Evolutionary conservation across 2,113 vertebrate species (phyloP).

Genomic region (Tyto alba): DNA sequence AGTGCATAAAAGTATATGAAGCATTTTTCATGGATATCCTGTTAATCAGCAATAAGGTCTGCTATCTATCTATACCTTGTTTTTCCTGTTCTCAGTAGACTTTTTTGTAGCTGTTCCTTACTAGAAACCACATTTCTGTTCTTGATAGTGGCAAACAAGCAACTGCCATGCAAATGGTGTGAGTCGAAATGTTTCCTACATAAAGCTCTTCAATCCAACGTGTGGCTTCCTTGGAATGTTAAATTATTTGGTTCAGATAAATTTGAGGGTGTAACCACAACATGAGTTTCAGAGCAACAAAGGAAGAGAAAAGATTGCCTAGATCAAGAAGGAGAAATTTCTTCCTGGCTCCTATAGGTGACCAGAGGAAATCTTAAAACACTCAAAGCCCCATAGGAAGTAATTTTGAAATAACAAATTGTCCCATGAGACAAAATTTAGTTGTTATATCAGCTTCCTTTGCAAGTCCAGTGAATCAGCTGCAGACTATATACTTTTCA

Average conservation of each 20-base stretch:
- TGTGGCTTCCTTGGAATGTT: background rate
- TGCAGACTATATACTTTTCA: background rate
- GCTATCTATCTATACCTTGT: background rate
- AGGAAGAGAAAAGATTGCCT: background rate
- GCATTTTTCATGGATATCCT: background rate
- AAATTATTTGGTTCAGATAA: background rate
- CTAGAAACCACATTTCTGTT: background rate
- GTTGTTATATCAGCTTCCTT: slow-evolving; percentile 11
- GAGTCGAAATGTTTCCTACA: background rate
- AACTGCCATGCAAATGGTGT: background rate
- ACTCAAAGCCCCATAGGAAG: background rate
- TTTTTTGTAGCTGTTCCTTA: background rate
- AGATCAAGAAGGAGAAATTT: background rate
- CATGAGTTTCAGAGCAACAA: background rate
- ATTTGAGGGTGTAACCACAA: background rate
- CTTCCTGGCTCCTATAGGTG: background rate
- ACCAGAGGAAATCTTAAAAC: background rate
- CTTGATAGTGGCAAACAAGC: background rate
- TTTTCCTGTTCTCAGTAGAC: background rate
- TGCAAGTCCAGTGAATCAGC: slow-evolving; percentile 13
- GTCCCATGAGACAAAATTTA: background rate
- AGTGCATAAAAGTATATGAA: background rate
- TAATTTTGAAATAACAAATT: background rate
- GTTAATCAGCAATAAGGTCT: background rate
- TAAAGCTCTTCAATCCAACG: background rate